phyloP scores from a whole-genome alignment of 92 coral and sea anemone species.

The Chrysogorgia sp. region DNA sequence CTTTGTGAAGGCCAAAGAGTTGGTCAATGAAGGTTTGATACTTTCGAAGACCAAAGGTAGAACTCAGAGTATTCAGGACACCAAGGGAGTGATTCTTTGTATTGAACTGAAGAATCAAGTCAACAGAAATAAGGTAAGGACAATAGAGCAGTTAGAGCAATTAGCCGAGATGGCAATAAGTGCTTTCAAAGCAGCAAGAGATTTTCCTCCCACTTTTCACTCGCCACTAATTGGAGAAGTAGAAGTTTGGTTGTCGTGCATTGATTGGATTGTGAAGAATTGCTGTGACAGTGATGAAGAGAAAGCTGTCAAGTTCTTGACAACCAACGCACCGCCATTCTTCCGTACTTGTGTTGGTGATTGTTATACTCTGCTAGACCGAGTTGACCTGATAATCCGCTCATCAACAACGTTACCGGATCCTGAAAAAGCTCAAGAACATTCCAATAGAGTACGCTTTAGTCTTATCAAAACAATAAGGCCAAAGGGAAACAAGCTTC shows the following conservation, averaged over 20 bases:
- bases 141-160: slow-evolving; percentile 46
- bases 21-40: slow-evolving; percentile 60
- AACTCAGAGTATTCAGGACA: slow-evolving; percentile 53
- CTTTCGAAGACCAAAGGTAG: slow-evolving; percentile 51
- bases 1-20: slow-evolving; percentile 64
- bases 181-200: slow-evolving; percentile 64
- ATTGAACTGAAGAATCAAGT: slow-evolving; percentile 44
- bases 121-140: slow-evolving; percentile 34
- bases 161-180: slow-evolving; percentile 56
- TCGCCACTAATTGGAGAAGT: slow-evolving; percentile 81
- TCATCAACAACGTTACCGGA: slow-evolving; percentile 59
- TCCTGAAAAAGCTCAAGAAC: slow-evolving; percentile 70
- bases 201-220: slow-evolving; percentile 79
- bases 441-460: slow-evolving; percentile 59
- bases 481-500: not conserved
- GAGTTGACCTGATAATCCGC: slow-evolving; percentile 68
- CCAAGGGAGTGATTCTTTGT: slow-evolving; percentile 67
- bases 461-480: slow-evolving; percentile 61
- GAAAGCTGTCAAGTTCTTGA: slow-evolving; percentile 54
- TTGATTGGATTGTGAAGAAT: slow-evolving; percentile 75
- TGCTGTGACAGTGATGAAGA: slow-evolving; percentile 66
- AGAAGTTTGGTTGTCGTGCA: slow-evolving; percentile 77
- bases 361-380: slow-evolving; percentile 70
- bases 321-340: slow-evolving; percentile 61
- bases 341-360: slow-evolving; percentile 77